Conservation (phyloP, 2,797 vertebrate species). For the Serranus cabrilla region DNA sequence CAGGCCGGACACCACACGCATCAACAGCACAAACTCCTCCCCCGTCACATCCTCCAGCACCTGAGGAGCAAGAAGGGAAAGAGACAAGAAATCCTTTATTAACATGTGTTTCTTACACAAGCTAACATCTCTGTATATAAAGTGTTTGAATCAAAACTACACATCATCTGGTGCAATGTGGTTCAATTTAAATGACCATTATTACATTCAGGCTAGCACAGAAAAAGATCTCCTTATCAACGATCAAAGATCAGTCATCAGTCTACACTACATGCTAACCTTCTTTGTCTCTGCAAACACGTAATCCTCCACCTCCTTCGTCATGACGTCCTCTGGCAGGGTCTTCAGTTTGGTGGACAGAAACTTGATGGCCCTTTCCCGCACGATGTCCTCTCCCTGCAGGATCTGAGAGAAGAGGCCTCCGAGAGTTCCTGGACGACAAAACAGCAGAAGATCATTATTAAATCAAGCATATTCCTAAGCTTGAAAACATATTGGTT, state of each 20-base stretch:
- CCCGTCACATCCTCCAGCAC: slow-evolving; percentile 98
- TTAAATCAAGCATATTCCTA: too few species aligned
- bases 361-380: slow-evolving; percentile 97
- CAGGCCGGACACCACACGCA: slow-evolving; percentile 93
- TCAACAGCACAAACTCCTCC: slow-evolving; percentile 98
- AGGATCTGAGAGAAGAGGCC: slow-evolving; percentile 98
- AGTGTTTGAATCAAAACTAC: neutral
- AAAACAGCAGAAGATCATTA: neutral
- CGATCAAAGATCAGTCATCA: neutral
- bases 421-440: slow-evolving; percentile 90
- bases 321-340: slow-evolving; percentile 94
- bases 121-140: neutral
- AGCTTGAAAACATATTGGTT: too few species aligned
- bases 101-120: neutral
- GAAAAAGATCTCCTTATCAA: neutral
- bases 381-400: slow-evolving; percentile 97
- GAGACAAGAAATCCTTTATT: neutral
- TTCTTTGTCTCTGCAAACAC: slow-evolving; percentile 95
- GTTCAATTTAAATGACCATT: too few species aligned
- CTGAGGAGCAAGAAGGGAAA: slow-evolving; percentile 82
- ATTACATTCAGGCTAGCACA: neutral
- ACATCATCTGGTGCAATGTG: too few species aligned
- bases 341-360: slow-evolving; percentile 94
- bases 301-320: slow-evolving; percentile 96
- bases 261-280: slow-evolving; percentile 74